These are phyloP conservation scores for Oedothorax gibbosus DNA, from an alignment of 1,140 invertebrate genomes.

Conservation along the genomic window DNA sequence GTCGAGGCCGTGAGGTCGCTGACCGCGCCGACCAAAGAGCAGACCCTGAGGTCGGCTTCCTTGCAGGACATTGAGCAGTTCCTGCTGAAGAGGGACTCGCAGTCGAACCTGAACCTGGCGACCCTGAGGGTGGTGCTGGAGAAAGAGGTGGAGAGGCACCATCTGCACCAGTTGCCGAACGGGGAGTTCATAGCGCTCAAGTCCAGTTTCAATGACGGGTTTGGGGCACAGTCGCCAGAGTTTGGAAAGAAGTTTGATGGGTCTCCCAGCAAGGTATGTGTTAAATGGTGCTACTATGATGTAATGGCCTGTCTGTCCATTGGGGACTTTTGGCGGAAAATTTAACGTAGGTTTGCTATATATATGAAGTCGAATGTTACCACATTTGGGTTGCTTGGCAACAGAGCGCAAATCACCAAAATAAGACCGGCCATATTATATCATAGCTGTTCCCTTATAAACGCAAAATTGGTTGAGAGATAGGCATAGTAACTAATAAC, in stretches of 20 bases:
- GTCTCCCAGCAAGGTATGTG: conserved; percentile 18
- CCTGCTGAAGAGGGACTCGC: conserved; percentile 58
- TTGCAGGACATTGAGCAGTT: conserved; percentile 65
- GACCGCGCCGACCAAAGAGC: conserved; percentile 19
- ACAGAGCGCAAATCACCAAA: too few species aligned
- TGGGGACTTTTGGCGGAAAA: too few species aligned
- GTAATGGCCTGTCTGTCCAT: too few species aligned
- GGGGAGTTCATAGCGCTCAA: conserved; percentile 41
- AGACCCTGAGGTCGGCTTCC: conserved; percentile 50
- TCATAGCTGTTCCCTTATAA: too few species aligned
- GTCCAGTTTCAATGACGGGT: not conserved
- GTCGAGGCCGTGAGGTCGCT: conserved; percentile 65
- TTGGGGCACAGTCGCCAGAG: not conserved
- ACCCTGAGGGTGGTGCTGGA: conserved; percentile 65
- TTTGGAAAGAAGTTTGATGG: not conserved
- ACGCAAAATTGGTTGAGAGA: too few species aligned
- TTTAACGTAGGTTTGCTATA: too few species aligned
- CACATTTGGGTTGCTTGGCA: too few species aligned
- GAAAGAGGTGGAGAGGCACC: conserved; percentile 64
- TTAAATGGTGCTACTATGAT: too few species aligned
- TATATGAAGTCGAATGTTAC: too few species aligned
- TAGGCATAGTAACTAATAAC: too few species aligned
- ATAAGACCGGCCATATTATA: too few species aligned
- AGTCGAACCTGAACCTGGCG: conserved; percentile 60
- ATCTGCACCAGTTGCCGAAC: conserved; percentile 36